phyloP scores from a whole-genome alignment of 2,888 invertebrate species.

The Callimorpha dominula region DNA sequence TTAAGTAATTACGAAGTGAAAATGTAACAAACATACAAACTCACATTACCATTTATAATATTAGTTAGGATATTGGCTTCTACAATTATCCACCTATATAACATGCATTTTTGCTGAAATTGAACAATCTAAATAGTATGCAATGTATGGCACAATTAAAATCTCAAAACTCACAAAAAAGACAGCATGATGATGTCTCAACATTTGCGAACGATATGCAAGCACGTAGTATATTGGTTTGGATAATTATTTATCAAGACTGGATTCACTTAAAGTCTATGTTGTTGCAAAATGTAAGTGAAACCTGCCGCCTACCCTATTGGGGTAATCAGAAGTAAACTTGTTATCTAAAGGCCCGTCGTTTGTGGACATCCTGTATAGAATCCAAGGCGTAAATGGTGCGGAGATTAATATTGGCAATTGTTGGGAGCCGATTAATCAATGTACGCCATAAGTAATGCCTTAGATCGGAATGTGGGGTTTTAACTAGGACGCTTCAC shows the following conservation, averaged over 20 bases:
- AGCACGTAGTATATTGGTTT: neutral
- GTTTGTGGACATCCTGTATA: slow-evolving; percentile 10
- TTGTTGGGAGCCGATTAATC: slow-evolving; percentile 44
- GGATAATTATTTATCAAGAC: neutral
- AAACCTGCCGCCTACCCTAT: neutral
- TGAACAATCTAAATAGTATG: too few species aligned
- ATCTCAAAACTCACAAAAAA: neutral
- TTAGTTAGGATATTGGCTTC: too few species aligned
- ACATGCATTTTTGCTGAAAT: too few species aligned
- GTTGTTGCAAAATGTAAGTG: neutral
- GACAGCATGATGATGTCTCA: neutral
- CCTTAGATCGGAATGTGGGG: slow-evolving; percentile 14
- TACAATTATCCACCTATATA: too few species aligned
- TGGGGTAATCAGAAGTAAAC: neutral
- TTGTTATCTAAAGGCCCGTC: neutral
- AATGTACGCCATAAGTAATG: slow-evolving; percentile 27
- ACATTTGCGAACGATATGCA: neutral
- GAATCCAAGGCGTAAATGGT: slow-evolving; percentile 37
- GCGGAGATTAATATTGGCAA: slow-evolving; percentile 46
- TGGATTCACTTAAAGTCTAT: neutral
- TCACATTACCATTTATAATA: too few species aligned
- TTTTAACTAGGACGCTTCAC: neutral
- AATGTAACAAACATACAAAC: too few species aligned
- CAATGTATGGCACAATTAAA: neutral
- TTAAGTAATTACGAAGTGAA: too few species aligned